Percentiles rank a stretch among this genome's conserved stretches.
phyloP scores from a whole-genome alignment of 2,113 vertebrate species.

The Hiodon tergisus region DNA sequence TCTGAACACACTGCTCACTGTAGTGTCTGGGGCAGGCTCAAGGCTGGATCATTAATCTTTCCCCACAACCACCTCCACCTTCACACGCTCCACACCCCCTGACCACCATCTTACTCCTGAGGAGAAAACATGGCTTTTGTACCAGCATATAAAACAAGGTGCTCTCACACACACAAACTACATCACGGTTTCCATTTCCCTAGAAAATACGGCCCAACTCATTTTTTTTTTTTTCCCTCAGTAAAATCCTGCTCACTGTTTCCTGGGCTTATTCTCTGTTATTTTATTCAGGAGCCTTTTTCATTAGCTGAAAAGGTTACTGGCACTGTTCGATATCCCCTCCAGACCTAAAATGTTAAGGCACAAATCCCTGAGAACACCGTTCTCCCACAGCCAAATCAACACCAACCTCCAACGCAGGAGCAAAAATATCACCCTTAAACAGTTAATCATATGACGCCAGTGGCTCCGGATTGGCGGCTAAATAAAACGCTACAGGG shows the following conservation, averaged over 20 bases:
- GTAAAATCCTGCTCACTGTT: neutral
- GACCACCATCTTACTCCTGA: conserved; percentile 32
- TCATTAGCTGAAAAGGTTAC: conserved; percentile 63
- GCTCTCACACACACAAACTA: too few species aligned
- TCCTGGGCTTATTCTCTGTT: conserved; percentile 40
- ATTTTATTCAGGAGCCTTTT: conserved; percentile 57
- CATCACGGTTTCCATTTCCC: neutral
- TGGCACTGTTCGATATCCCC: conserved; percentile 45
- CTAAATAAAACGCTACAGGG: conserved; percentile 42
- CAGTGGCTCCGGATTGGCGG: conserved; percentile 50
- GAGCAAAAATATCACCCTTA: conserved; percentile 50
- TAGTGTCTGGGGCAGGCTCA: conserved; percentile 54
- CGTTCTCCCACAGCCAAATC: conserved; percentile 34
- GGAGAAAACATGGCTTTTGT: neutral
- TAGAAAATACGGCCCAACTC: neutral
- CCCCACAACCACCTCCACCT: neutral
- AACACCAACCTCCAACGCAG: conserved; percentile 54
- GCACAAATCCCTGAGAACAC: conserved; percentile 21
- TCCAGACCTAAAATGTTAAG: conserved; percentile 8
- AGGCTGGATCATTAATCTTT: conserved; percentile 54
- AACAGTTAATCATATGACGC: conserved; percentile 64
- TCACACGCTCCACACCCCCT: too few species aligned
- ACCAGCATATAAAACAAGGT: neutral
- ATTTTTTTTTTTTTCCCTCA: neutral
- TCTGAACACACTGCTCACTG: neutral